phyloP scores from a whole-genome alignment of 2,888 invertebrate genomes.

The Epirrhoe tristata region DNA sequence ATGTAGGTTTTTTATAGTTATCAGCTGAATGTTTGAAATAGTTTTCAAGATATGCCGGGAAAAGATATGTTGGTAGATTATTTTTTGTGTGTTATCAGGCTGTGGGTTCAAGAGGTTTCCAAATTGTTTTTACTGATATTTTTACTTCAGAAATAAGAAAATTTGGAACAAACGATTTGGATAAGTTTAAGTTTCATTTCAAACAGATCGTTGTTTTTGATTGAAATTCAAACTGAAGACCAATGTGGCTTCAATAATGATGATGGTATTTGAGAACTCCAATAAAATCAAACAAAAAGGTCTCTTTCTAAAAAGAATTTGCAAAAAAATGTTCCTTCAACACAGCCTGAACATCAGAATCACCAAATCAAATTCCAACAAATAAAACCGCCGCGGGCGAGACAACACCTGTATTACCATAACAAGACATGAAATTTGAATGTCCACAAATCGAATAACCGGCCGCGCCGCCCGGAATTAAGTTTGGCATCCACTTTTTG shows the following conservation, averaged over 20 bases:
- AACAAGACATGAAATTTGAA: constrained; percentile 84
- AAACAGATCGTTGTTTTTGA: too few species aligned
- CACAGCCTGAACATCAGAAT: constrained; percentile 31
- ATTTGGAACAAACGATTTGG: too few species aligned
- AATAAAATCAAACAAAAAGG: constrained; percentile 19
- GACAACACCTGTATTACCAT: constrained; percentile 83
- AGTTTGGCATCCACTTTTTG: constrained; percentile 82
- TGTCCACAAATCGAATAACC: constrained; percentile 82
- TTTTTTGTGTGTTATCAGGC: too few species aligned
- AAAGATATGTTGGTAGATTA: not conserved
- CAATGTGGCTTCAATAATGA: too few species aligned
- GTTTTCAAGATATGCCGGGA: not conserved
- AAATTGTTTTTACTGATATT: too few species aligned
- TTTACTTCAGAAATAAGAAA: too few species aligned
- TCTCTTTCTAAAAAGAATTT: not conserved
- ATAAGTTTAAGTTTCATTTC: too few species aligned
- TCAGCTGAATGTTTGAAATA: not conserved
- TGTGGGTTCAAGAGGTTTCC: too few species aligned
- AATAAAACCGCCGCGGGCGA: constrained; percentile 63
- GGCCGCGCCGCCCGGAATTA: constrained; percentile 72
- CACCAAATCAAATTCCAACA: constrained; percentile 46
- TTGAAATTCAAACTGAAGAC: too few species aligned
- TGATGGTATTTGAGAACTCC: not conserved
- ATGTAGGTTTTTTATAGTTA: constrained; percentile 9
- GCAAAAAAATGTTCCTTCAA: not conserved